Conservation (phyloP, 1,140 invertebrate species). For the Sarcophaga bullata region DNA sequence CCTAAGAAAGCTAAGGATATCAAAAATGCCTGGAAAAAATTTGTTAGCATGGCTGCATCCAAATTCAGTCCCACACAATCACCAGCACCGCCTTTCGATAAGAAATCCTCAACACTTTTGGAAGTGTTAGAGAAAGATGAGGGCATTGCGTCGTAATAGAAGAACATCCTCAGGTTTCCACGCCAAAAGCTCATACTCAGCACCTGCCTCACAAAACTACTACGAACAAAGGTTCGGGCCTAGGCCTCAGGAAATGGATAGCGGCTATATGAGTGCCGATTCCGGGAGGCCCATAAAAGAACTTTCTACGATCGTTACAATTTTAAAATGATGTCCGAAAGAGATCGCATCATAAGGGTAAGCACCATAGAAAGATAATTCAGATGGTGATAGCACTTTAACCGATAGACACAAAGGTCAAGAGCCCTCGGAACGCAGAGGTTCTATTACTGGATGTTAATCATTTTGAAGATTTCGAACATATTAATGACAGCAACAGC, state of each 20-base stretch:
- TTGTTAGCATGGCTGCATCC: slow-evolving; percentile 64
- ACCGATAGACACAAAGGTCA: slow-evolving; percentile 45
- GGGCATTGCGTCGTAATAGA: slow-evolving; percentile 63
- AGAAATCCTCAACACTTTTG: slow-evolving; percentile 52
- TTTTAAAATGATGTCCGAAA: slow-evolving; percentile 57
- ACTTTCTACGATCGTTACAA: slow-evolving; percentile 64
- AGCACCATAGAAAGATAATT: slow-evolving; percentile 64
- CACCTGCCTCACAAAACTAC: slow-evolving; percentile 53
- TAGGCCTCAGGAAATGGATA: slow-evolving; percentile 66
- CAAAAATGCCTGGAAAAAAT: slow-evolving; percentile 66
- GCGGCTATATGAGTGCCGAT: slow-evolving; percentile 81
- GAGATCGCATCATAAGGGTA: slow-evolving; percentile 58
- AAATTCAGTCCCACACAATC: slow-evolving; percentile 63
- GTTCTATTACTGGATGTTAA: slow-evolving; percentile 45
- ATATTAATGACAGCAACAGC: slow-evolving; percentile 56
- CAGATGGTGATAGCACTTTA: slow-evolving; percentile 51
- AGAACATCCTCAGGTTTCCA: slow-evolving; percentile 49
- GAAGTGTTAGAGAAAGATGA: slow-evolving; percentile 58
- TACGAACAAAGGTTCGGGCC: slow-evolving; percentile 60
- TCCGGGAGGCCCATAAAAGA: slow-evolving; percentile 69
- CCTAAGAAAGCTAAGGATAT: slow-evolving; percentile 62
- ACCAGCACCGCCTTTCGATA: slow-evolving; percentile 58
- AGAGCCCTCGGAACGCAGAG: slow-evolving; percentile 41
- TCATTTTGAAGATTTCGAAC: slow-evolving; percentile 62
- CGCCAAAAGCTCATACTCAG: slow-evolving; percentile 49